Evolutionary conservation across 2,797 vertebrate species (phyloP), one percentile per base, ranked within the genome.

Genomic region (Lates japonicus): DNA sequence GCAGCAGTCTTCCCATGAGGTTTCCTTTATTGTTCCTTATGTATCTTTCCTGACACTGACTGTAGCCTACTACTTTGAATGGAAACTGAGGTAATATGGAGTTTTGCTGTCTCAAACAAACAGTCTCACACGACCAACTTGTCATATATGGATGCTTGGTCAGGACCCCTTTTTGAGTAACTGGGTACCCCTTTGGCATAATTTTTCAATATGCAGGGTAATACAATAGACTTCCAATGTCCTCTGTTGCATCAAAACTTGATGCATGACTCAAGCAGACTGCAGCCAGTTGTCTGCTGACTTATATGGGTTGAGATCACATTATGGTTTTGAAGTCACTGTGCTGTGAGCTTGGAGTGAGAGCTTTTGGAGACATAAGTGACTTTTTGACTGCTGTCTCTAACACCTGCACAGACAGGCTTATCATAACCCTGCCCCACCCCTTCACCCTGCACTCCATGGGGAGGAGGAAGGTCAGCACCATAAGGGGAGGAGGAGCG

Each of bases 401-500:
- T 70, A 63, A 70, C 76, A 83, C 76, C 59, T 81, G 76, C 61
- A 74, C 31, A 81, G 73, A 65, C 46, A 66, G 31, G 61, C 31
- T 72, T 35, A 65, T 60, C 20, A 29, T 37, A 54, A 63, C 62
- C 7, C 6, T 0, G 29, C 49, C 70, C 37, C 35, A 19, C 33
- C 65, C 16, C n/a, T 82, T 42, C 33, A 52, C 31, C 31, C 29
- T 31, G 42, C 62, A n/a, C 72, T 86, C 51, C 10, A 39, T 17
- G 1, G 49, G 61, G 65, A 77, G 46, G 77, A 72, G 46, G 77
- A 72, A 73, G 59, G 39, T 76, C 69, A 66, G 65, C 46, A 37
- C 41, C 80, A 61, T 59, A 81, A 82, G 29, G 42, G 61, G 64
- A 63, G 64, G 65, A 84, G 63, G 80, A 76, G 52, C 0, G 1